phyloP scores from a whole-genome alignment of 2,888 invertebrate genomes.

The Callinectes sapidus region DNA sequence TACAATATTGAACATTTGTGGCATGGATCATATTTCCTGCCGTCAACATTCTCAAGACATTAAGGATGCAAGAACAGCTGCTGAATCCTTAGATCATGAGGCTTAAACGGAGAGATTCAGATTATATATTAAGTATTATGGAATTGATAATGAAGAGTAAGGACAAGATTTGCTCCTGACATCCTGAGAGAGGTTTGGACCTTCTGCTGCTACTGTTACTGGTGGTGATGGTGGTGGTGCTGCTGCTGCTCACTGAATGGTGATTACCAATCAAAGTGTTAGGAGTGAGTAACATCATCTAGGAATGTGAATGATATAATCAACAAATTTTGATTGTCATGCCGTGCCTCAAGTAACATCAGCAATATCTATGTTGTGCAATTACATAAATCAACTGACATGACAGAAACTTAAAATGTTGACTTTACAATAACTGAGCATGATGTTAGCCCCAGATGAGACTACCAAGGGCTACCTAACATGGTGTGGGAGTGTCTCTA shows the following conservation, averaged over 20 bases:
- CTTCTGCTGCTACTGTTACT: neutral
- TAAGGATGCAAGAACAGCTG: neutral
- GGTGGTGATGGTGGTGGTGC: neutral
- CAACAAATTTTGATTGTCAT: neutral
- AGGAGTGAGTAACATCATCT: constrained; percentile 17
- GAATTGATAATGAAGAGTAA: neutral
- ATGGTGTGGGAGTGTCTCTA: neutral
- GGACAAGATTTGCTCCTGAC: neutral
- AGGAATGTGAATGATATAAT: neutral
- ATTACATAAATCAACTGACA: neutral
- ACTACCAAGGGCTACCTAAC: neutral
- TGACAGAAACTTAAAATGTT: neutral
- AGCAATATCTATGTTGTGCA: neutral
- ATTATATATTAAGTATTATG: neutral
- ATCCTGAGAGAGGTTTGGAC: neutral
- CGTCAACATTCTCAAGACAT: neutral
- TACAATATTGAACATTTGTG: neutral
- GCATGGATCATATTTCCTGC: neutral
- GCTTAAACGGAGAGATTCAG: neutral
- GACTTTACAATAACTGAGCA: neutral
- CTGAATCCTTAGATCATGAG: neutral
- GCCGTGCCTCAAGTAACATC: neutral
- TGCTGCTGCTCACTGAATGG: constrained; percentile 6
- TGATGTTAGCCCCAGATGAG: neutral
- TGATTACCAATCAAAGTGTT: constrained; percentile 34